phyloP scores from a whole-genome alignment of 2,888 invertebrate species.

The Amblyjoppa proteus region DNA sequence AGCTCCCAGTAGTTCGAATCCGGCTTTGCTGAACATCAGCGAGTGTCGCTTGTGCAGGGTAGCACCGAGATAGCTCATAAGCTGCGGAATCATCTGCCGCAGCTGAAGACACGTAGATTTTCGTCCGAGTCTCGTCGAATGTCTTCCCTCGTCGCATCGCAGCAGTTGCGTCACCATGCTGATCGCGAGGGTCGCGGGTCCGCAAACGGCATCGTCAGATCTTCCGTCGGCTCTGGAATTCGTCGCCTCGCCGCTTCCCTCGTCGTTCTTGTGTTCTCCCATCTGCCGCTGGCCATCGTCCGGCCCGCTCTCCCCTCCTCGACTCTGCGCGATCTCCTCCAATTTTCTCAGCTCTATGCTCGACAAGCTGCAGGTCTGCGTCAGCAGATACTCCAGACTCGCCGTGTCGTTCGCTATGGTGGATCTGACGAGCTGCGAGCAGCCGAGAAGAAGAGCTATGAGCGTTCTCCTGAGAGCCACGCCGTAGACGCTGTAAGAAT shows the following conservation, averaged over 20 bases:
- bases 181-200: slow-evolving; percentile 81
- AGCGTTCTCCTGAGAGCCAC: slow-evolving; percentile 80
- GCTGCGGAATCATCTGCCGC: slow-evolving; percentile 80
- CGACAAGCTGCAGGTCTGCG: slow-evolving; percentile 79
- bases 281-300: neutral
- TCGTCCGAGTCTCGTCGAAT: slow-evolving; percentile 68
- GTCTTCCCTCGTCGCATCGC: slow-evolving; percentile 68
- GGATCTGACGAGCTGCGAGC: slow-evolving; percentile 78
- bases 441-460: slow-evolving; percentile 79
- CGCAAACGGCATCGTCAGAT: slow-evolving; percentile 73
- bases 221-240: slow-evolving; percentile 46
- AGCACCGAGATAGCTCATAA: slow-evolving; percentile 78
- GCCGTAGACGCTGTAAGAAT: slow-evolving; percentile 79
- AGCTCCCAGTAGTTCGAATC: slow-evolving; percentile 78
- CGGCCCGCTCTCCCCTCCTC: slow-evolving; percentile 54
- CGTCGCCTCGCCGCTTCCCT: slow-evolving; percentile 46
- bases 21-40: slow-evolving; percentile 79
- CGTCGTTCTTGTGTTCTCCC: slow-evolving; percentile 60
- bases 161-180: slow-evolving; percentile 80
- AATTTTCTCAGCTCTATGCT: slow-evolving; percentile 80
- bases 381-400: slow-evolving; percentile 79
- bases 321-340: slow-evolving; percentile 75
- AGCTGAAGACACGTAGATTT: slow-evolving; percentile 77
- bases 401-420: slow-evolving; percentile 77
- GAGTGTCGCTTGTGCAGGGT: slow-evolving; percentile 81